Evolutionary conservation across 1,140 invertebrate species (phyloP), one percentile per base, ranked within the genome.

Genomic region (Drosophila sturtevanti): DNA sequence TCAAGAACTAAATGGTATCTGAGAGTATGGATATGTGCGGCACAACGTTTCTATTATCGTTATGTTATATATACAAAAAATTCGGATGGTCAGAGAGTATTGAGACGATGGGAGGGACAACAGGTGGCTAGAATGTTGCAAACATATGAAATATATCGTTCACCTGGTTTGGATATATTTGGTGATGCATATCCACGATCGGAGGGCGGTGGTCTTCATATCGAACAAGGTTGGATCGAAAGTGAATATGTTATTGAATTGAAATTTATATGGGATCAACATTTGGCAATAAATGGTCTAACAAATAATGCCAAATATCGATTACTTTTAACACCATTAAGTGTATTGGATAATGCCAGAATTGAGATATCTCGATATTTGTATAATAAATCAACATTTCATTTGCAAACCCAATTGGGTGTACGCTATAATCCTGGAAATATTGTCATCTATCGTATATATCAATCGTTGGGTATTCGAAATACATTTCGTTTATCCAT

Each of bases 221-320:
- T 97, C 16, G 95, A 96, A 77, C 94, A 94, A 62, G 75, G 75
- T 0, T 79, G 68, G 60, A 92, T 98, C 1, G 97, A 95, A 16
- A 94, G 95, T 62, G 97, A 98, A 89, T 96, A 95, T 52, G 94
- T 97, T 31, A 93, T 98, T 52, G 97, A 98, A 90, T 94, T 99
- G 63, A 97, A 98, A 91, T 93, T 98, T 77, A 60, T 81, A 1
- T 91, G 89, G 89, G 63, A 58, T 10, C 71, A 81, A 21, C 89
- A 87, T 31, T 11, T 81, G 52, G n/a, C 44, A 0, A 37, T 91
- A 14, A 24, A 60, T 0, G 69, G 65, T 0, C 9, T 72, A 2
- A 0, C 34, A 0, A 21, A 12, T 4, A 56, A 12, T n/a, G 63
- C 59, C 27, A 87, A 70, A 16, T 67, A 68, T 10, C 75, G 79